Evolutionary conservation across 1,140 invertebrate genomes (phyloP).

Genomic region (Drosophila fuyamai): DNA sequence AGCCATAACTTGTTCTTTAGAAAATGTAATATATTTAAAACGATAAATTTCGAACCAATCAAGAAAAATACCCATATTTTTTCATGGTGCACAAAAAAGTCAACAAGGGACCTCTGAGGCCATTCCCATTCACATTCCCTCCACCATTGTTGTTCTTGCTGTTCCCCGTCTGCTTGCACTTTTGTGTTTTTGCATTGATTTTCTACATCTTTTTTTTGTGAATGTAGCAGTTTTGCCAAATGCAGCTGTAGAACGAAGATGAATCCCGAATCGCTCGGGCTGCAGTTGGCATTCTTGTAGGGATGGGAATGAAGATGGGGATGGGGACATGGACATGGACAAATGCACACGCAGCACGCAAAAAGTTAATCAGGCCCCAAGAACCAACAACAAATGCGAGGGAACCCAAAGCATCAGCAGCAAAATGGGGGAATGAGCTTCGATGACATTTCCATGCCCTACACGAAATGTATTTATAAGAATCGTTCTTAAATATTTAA

Average conservation of each 20-base stretch:
- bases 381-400: constrained; percentile 50
- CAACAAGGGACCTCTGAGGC: constrained; percentile 39
- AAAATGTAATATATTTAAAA: no score
- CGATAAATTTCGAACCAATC: no score
- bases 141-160: constrained; percentile 34
- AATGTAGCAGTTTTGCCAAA: constrained; percentile 40
- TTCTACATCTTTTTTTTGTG: constrained; percentile 46
- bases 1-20: no score
- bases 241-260: constrained; percentile 48
- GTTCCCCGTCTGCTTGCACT: constrained; percentile 55
- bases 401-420: constrained; percentile 15
- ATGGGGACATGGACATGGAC: constrained; percentile 36
- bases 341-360: constrained; percentile 67
- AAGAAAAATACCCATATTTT: neutral
- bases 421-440: neutral
- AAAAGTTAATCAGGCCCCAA: constrained; percentile 77
- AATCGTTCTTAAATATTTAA: no score
- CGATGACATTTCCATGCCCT: constrained; percentile 14
- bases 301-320: neutral
- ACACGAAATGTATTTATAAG: no score
- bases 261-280: constrained; percentile 34
- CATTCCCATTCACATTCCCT: constrained; percentile 43
- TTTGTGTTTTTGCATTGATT: constrained; percentile 76
- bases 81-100: constrained; percentile 19
- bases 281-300: constrained; percentile 32